Conservation (phyloP, 2,888 invertebrate genomes). For the Cinara cedri region DNA sequence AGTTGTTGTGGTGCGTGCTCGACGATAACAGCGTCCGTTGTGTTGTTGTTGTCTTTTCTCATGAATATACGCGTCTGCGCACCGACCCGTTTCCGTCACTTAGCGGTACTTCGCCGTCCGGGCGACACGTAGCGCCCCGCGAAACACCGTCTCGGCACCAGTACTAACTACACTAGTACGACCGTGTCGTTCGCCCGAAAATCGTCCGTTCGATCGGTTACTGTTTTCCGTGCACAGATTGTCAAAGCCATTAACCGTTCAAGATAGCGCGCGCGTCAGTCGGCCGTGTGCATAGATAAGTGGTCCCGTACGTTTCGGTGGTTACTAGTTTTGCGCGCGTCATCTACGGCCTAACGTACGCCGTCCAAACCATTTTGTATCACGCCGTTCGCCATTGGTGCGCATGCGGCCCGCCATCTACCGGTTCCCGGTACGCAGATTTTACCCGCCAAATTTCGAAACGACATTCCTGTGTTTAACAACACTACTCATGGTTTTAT, state of each 20-base stretch:
- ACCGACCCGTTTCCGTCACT: constrained; percentile 50
- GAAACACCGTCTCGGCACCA: not conserved
- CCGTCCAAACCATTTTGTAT: constrained; percentile 29
- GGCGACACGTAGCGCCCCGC: constrained; percentile 23
- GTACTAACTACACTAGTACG: not conserved
- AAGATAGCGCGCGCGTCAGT: not conserved
- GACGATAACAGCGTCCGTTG: not conserved
- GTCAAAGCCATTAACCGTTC: not conserved
- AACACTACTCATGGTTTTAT: no score
- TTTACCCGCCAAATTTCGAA: constrained; percentile 39
- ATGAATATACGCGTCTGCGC: constrained; percentile 51
- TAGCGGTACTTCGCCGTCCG: constrained; percentile 32
- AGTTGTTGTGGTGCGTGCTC: not conserved
- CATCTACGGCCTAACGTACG: not conserved
- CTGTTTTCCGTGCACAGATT: not conserved
- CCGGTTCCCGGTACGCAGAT: not conserved
- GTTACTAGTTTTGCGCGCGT: constrained; percentile 44
- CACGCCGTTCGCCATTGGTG: constrained; percentile 16
- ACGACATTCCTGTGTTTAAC: not conserved
- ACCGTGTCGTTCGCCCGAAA: not conserved
- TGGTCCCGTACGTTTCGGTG: constrained; percentile 35
- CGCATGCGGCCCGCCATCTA: constrained; percentile 32
- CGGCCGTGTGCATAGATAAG: no score
- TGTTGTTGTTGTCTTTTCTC: not conserved
- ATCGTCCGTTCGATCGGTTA: not conserved